phyloP scores from a whole-genome alignment of 2,113 vertebrate species.

The Platycercus adscitus region DNA sequence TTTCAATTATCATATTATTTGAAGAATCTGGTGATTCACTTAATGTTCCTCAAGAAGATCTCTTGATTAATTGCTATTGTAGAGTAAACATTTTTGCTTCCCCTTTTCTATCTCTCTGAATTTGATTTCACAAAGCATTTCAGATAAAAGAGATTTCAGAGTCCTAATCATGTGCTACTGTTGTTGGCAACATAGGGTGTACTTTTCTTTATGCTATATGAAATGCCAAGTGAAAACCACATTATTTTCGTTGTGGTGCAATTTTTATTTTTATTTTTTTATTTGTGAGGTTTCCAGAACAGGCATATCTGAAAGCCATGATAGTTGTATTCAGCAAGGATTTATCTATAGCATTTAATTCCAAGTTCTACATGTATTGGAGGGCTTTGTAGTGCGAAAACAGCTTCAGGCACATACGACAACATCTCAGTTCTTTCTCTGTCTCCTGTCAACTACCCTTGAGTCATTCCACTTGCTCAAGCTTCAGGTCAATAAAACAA shows the following conservation, averaged over 20 bases:
- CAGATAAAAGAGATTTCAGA: conserved; percentile 23
- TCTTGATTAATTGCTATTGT: conserved; percentile 34
- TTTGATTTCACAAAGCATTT: conserved; percentile 53
- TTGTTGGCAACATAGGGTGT: neutral
- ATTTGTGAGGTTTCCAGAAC: neutral
- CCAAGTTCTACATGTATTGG: neutral
- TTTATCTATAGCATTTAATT: conserved; percentile 35
- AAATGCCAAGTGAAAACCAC: conserved; percentile 17
- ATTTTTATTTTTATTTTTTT: neutral
- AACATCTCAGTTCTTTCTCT: conserved; percentile 47
- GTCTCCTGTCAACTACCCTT: conserved; percentile 61
- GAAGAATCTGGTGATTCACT: conserved; percentile 9
- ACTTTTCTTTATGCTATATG: neutral
- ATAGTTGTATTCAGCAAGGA: neutral
- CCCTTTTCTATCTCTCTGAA: neutral
- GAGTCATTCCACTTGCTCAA: conserved; percentile 60
- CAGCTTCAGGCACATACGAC: neutral
- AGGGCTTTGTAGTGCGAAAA: conserved; percentile 37
- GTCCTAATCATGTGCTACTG: neutral
- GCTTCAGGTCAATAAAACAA: conserved; percentile 66
- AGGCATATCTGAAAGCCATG: neutral
- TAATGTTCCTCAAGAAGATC: neutral
- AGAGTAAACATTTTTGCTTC: conserved; percentile 14
- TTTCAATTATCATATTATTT: conserved; percentile 28
- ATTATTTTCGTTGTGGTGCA: neutral